Evolutionary conservation across 2,797 vertebrate genomes (phyloP).

Genomic region (Ctenochaetus hawaiiensis): DNA sequence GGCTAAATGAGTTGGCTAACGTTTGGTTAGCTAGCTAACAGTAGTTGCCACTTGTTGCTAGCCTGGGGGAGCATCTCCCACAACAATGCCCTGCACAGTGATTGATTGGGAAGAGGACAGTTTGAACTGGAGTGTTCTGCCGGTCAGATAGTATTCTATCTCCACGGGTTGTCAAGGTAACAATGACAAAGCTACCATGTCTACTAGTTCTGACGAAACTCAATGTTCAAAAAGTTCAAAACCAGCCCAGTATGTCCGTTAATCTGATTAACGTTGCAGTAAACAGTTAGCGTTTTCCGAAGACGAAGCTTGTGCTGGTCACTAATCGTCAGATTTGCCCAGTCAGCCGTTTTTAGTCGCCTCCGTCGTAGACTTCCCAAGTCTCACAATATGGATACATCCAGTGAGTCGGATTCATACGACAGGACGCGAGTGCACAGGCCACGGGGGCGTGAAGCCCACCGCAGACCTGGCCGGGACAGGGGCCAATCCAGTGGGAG

Average conservation of each 20-base stretch:
- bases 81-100: slow-evolving; percentile 46
- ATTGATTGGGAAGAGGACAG: slow-evolving; percentile 17
- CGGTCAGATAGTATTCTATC: slow-evolving; percentile 10
- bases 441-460: slow-evolving; percentile 77
- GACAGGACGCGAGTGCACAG: slow-evolving; percentile 68
- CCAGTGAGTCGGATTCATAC: slow-evolving; percentile 90
- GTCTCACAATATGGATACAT: slow-evolving; percentile 88
- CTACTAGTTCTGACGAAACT: slow-evolving; percentile 1
- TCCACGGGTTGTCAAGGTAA: slow-evolving; percentile 1
- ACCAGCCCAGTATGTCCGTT: slow-evolving; percentile 13
- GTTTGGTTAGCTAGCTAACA: background rate
- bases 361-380: background rate
- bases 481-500: slow-evolving; percentile 39
- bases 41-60: slow-evolving; percentile 74
- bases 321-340: slow-evolving; percentile 15
- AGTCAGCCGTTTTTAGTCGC: slow-evolving; percentile 4
- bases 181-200: background rate
- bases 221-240: slow-evolving; percentile 2
- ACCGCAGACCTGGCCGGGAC: slow-evolving; percentile 62
- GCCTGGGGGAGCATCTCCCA: slow-evolving; percentile 47
- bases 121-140: background rate
- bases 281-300: slow-evolving; percentile 24
- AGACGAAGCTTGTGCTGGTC: slow-evolving; percentile 1
- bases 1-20: slow-evolving; percentile 72
- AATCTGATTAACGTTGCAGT: slow-evolving; percentile 55